phyloP scores from a whole-genome alignment of 53 echinoderm and acorn worm genomes.

The Luidia sarsii region DNA sequence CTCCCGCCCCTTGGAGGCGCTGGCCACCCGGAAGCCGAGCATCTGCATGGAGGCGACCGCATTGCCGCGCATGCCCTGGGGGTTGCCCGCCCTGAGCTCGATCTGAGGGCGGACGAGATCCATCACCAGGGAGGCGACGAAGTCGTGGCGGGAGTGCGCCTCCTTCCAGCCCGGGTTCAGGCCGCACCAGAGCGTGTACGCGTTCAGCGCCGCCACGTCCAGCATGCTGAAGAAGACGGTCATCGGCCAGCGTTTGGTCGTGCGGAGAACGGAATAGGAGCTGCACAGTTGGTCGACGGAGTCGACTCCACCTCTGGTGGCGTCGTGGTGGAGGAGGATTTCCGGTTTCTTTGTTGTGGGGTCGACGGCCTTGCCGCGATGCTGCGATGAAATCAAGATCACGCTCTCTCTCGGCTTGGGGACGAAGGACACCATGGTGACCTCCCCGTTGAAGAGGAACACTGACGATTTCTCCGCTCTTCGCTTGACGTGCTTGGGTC shows the following conservation, averaged over 20 bases:
- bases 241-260: constrained; percentile 38
- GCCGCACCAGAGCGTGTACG: not conserved
- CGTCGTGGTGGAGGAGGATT: constrained; percentile 1
- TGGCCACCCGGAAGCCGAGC: not conserved
- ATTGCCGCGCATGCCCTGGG: not conserved
- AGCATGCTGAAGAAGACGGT: constrained; percentile 21
- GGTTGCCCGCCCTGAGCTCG: not conserved
- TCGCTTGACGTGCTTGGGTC: not conserved
- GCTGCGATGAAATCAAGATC: constrained; percentile 19
- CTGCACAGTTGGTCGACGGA: not conserved
- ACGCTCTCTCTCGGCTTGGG: constrained; percentile 10
- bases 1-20: no score
- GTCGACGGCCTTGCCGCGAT: constrained; percentile 6
- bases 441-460: constrained; percentile 5
- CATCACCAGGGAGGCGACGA: not conserved
- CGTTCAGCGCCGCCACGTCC: constrained; percentile 6
- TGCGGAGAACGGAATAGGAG: not conserved
- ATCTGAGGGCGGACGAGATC: not conserved
- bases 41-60: not conserved
- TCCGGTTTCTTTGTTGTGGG: not conserved
- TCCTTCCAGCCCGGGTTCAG: not conserved
- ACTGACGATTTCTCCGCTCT: constrained; percentile 12
- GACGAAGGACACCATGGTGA: constrained; percentile 8
- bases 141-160: constrained; percentile 2
- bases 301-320: constrained; percentile 32